Evolutionary conservation across 2,113 vertebrate species (phyloP).

Genomic region (Oreamnos americanus): DNA sequence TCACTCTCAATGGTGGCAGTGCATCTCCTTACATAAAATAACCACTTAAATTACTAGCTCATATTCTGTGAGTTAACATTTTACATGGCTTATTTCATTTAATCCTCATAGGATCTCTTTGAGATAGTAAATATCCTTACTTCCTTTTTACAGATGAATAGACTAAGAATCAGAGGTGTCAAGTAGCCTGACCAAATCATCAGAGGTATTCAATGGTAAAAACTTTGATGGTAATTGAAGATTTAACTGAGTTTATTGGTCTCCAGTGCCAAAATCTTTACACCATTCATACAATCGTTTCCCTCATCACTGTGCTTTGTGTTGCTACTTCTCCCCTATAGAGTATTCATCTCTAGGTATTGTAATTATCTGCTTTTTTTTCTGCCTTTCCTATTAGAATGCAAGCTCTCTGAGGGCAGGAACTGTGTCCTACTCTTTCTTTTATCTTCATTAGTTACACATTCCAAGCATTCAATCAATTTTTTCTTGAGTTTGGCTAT

Average conservation of each 20-base stretch:
- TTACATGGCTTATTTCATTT: not conserved
- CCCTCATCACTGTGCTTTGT: not conserved
- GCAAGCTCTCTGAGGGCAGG: not conserved
- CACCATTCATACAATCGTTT: not conserved
- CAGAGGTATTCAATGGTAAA: not conserved
- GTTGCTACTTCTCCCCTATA: not conserved
- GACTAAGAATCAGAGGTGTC: not conserved
- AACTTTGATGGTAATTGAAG: not conserved
- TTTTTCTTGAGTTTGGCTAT: not conserved
- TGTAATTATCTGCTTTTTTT: not conserved
- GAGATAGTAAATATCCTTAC: not conserved
- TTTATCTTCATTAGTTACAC: not conserved
- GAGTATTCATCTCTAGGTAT: not conserved
- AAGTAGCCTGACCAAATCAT: not conserved
- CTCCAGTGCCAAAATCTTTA: not conserved
- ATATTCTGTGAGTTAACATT: not conserved
- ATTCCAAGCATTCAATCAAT: not conserved
- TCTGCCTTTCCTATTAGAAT: not conserved
- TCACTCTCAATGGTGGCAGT: not conserved
- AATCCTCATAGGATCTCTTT: not conserved
- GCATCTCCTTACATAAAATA: not conserved
- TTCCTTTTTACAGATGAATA: not conserved
- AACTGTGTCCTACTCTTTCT: not conserved
- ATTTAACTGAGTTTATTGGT: not conserved
- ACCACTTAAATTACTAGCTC: not conserved